Conservation (phyloP, 2,888 invertebrate species). For the Drosophila incognita region DNA sequence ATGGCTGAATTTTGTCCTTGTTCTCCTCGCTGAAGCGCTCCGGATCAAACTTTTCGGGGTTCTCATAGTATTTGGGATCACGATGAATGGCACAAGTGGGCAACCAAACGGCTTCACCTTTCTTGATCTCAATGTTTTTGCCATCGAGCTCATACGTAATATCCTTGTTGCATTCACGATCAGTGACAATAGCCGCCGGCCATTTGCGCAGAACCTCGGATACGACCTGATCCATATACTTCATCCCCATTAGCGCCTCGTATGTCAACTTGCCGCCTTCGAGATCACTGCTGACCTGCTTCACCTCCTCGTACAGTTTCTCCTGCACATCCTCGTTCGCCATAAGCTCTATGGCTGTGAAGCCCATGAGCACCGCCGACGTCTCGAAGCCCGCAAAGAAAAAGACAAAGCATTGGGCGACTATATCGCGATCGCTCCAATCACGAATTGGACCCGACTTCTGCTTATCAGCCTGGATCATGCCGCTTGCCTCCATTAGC, state of each 20-base stretch:
- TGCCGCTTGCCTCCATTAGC: conserved; percentile 85
- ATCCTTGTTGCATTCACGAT: conserved; percentile 86
- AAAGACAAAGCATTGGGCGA: conserved; percentile 87
- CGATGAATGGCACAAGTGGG: conserved; percentile 86
- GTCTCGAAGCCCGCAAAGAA: conserved; percentile 87
- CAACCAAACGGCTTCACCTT: conserved; percentile 78
- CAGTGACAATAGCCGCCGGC: conserved; percentile 85
- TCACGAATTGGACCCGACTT: conserved; percentile 58
- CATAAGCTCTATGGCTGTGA: conserved; percentile 87
- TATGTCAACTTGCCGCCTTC: conserved; percentile 86
- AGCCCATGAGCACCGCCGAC: conserved; percentile 84
- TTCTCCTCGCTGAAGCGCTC: conserved; percentile 87
- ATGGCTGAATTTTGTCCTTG: conserved; percentile 85
- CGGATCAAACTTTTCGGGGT: conserved; percentile 87
- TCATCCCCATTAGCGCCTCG: conserved; percentile 86
- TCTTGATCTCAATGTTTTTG: conserved; percentile 74
- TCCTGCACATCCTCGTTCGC: conserved; percentile 87
- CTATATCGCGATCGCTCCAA: conserved; percentile 86
- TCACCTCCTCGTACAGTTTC: conserved; percentile 86
- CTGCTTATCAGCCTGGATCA: conserved; percentile 78
- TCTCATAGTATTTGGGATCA: conserved; percentile 86
- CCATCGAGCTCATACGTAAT: conserved; percentile 83
- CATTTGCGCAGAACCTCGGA: conserved; percentile 86
- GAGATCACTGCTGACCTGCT: conserved; percentile 84
- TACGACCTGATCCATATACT: conserved; percentile 87